These are phyloP conservation scores for Gavia stellata DNA, from an alignment of 2,113 vertebrate genomes.

Conservation along the genomic window DNA sequence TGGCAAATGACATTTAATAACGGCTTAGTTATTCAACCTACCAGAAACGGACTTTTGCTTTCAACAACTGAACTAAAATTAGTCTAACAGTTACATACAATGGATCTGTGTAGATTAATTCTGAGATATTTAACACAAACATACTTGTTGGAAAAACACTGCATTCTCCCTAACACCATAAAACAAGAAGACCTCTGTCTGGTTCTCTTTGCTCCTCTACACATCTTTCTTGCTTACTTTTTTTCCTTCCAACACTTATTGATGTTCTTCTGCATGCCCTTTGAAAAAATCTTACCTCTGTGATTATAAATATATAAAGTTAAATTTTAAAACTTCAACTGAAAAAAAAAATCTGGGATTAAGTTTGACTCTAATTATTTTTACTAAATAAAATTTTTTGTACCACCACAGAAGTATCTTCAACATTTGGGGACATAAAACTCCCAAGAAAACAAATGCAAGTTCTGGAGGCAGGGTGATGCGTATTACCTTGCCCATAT, in stretches of 20 bases:
- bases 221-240: no score
- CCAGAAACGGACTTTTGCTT: not conserved
- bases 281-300: not conserved
- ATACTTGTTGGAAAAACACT: not conserved
- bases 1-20: not conserved
- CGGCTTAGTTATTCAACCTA: not conserved
- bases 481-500: not conserved
- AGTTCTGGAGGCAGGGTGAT: accelerated
- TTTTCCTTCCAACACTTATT: not conserved
- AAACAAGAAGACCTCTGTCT: not conserved
- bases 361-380: not conserved
- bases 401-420: not conserved
- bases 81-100: not conserved
- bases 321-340: not conserved
- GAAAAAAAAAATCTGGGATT: not conserved
- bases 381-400: not conserved
- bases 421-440: not conserved
- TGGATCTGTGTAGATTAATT: not conserved
- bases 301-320: not conserved
- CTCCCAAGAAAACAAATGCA: not conserved
- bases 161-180: not conserved
- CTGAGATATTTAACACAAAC: not conserved
- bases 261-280: no score
- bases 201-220: not conserved
- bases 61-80: not conserved